These are phyloP conservation scores for Aleiodes testaceus DNA, from an alignment of 2,888 invertebrate species.

Conservation along the genomic window DNA sequence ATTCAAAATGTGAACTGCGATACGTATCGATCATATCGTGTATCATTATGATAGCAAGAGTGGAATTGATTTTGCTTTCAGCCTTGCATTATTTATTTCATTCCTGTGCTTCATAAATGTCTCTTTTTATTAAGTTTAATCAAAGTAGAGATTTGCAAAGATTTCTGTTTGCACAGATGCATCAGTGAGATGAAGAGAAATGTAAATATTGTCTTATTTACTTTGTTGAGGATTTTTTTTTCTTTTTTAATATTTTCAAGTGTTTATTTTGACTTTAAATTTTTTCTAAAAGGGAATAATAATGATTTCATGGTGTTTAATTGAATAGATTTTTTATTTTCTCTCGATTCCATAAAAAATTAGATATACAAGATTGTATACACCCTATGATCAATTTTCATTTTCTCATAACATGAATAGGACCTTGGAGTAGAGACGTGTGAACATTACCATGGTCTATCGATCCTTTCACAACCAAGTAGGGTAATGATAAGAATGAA, in stretches of 20 bases:
- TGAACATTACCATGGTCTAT: neutral
- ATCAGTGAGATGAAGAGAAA: slow-evolving; percentile 6
- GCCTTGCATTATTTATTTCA: slow-evolving; percentile 13
- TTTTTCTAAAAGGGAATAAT: neutral
- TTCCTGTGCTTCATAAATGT: neutral
- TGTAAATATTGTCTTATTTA: slow-evolving; percentile 5
- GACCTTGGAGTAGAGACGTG: slow-evolving; percentile 3
- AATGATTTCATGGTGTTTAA: too few species aligned
- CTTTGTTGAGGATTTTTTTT: neutral
- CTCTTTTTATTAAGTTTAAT: neutral
- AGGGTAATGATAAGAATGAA: neutral
- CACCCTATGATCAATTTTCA: neutral
- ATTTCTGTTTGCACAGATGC: slow-evolving; percentile 11
- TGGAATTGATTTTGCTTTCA: neutral
- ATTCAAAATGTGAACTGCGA: slow-evolving; percentile 3
- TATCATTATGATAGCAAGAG: neutral
- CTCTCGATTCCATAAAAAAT: too few species aligned
- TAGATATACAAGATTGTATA: neutral
- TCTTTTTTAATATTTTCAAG: neutral
- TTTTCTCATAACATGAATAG: neutral
- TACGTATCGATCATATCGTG: slow-evolving; percentile 6
- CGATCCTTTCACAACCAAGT: neutral
- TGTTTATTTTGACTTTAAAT: slow-evolving; percentile 5
- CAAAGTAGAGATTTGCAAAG: neutral
- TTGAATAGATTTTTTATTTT: too few species aligned